Conservation (phyloP, 1,140 invertebrate species). For the Microvelia longipes region DNA sequence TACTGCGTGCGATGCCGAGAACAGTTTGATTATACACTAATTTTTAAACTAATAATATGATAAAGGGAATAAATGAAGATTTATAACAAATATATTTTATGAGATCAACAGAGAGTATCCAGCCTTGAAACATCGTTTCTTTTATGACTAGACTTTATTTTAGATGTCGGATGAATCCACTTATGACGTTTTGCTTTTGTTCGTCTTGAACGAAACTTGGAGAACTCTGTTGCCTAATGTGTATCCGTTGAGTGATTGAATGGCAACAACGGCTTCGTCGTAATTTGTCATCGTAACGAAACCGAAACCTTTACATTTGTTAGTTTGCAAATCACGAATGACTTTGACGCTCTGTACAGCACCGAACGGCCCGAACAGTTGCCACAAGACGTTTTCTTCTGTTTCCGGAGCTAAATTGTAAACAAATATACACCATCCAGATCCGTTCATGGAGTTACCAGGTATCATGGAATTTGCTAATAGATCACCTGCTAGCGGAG, state of each 20-base stretch:
- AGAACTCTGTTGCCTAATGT: conserved; percentile 91
- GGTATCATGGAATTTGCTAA: conserved; percentile 74
- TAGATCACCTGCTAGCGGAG: conserved; percentile 81
- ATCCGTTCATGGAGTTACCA: conserved; percentile 62
- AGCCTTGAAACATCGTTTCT: conserved; percentile 17
- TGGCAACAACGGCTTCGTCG: conserved; percentile 93
- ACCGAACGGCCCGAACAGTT: conserved; percentile 96
- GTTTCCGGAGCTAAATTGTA: conserved; percentile 97
- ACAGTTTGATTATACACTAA: too few relatives aligned
- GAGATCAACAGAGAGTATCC: conserved; percentile 18
- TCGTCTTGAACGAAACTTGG: conserved; percentile 97
- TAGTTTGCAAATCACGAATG: conserved; percentile 90
- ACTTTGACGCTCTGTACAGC: conserved; percentile 97
- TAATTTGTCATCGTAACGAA: conserved; percentile 99
- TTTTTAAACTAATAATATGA: too few relatives aligned
- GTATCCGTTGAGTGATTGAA: conserved; percentile 94
- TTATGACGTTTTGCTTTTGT: conserved; percentile 81
- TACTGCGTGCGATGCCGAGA: too few relatives aligned
- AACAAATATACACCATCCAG: conserved; percentile 96
- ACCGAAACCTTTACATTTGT: conserved; percentile 99
- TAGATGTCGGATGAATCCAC: conserved; percentile 5
- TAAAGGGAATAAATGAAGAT: too few relatives aligned
- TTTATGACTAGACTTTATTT: conserved; percentile 16
- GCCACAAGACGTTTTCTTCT: conserved; percentile 96
- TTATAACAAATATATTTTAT: conserved; percentile 6